Evolutionary conservation across 1,140 invertebrate species (phyloP).

Genomic region (Drosophila virilis): DNA sequence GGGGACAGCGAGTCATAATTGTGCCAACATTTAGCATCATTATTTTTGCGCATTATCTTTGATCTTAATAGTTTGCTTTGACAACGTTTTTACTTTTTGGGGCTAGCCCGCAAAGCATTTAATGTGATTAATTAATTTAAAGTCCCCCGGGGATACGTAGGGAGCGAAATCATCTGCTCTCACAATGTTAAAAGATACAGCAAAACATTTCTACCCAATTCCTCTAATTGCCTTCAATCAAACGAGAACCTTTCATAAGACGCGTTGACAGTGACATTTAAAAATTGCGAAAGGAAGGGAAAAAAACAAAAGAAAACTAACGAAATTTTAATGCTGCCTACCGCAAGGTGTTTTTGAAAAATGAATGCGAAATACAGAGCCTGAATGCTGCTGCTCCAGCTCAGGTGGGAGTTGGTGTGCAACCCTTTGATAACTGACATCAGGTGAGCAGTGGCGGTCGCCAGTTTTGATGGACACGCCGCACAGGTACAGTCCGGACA

Average conservation of each 20-base stretch:
- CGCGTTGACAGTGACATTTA: conserved; percentile 72
- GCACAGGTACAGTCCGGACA: conserved; percentile 52
- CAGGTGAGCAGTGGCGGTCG: conserved; percentile 31
- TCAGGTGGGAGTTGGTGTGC: too few species aligned
- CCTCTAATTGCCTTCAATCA: conserved; percentile 62
- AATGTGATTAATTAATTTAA: conserved; percentile 79
- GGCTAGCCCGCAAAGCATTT: conserved; percentile 53
- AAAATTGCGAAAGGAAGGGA: conserved; percentile 47
- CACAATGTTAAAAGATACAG: conserved; percentile 19
- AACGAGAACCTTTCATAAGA: conserved; percentile 44
- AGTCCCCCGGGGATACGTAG: conserved; percentile 35
- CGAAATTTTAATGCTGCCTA: conserved; percentile 31
- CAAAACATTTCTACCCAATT: conserved; percentile 14
- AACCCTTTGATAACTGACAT: too few species aligned
- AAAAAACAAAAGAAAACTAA: conserved; percentile 32
- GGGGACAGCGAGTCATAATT: conserved; percentile 62
- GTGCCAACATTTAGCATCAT: conserved; percentile 74
- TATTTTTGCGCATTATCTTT: conserved; percentile 73
- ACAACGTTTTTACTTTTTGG: conserved; percentile 52
- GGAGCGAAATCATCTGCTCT: conserved; percentile 10
- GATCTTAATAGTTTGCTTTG: conserved; percentile 77
- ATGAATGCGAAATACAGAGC: conserved; percentile 40
- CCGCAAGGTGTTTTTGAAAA: conserved; percentile 45
- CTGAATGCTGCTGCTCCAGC: too few species aligned
- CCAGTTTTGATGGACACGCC: conserved; percentile 36